phyloP scores from a whole-genome alignment of 2,888 invertebrate species.

The Pinctada fucata region DNA sequence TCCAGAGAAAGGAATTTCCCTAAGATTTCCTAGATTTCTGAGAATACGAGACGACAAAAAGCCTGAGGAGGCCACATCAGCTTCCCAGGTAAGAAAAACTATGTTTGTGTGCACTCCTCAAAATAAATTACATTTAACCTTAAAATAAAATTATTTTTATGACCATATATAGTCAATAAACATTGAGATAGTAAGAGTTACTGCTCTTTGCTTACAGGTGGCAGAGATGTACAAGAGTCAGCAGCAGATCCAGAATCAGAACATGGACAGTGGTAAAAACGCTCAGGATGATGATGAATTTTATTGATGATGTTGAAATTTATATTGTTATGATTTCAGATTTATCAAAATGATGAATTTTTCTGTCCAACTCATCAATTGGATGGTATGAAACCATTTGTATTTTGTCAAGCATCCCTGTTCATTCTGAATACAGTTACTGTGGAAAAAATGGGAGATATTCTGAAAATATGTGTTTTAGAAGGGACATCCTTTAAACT shows the following conservation, averaged over 20 bases:
- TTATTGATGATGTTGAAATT: conserved; percentile 48
- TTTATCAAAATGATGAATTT: too few relatives aligned
- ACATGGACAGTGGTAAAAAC: conserved; percentile 44
- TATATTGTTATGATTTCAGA: background rate
- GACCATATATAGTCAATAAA: too few relatives aligned
- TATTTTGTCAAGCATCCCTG: too few relatives aligned
- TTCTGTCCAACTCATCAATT: too few relatives aligned
- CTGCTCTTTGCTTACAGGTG: conserved; percentile 78
- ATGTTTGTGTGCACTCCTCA: too few relatives aligned
- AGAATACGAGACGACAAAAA: conserved; percentile 93
- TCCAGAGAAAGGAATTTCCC: conserved; percentile 93
- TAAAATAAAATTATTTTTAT: too few relatives aligned
- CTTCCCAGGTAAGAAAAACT: conserved; percentile 83
- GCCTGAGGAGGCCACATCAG: conserved; percentile 93
- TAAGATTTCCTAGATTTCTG: conserved; percentile 95
- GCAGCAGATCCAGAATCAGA: conserved; percentile 85
- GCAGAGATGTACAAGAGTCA: conserved; percentile 94
- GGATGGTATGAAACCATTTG: too few relatives aligned
- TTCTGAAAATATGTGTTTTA: too few relatives aligned
- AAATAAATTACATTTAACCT: too few relatives aligned
- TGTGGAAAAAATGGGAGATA: too few relatives aligned
- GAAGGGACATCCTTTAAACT: too few relatives aligned
- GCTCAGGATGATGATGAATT: conserved; percentile 60
- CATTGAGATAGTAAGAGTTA: background rate
- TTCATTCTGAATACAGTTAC: too few relatives aligned